Conservation (phyloP, 2,888 invertebrate species). For the Synanthedon vespiformis region DNA sequence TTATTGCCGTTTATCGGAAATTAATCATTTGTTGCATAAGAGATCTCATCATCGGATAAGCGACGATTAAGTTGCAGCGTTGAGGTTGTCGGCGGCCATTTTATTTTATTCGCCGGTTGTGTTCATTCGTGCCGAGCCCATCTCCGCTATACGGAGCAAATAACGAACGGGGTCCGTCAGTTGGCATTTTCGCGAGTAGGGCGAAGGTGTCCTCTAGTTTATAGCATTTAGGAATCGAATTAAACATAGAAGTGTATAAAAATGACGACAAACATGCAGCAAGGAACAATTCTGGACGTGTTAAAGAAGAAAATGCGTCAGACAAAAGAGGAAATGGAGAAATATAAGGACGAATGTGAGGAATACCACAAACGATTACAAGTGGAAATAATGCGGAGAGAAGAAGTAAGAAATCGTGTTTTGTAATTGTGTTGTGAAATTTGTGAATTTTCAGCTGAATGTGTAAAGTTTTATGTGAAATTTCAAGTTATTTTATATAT, state of each 20-base stretch:
- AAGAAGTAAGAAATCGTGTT: slow-evolving; percentile 87
- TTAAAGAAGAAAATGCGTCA: slow-evolving; percentile 99
- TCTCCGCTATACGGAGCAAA: slow-evolving; percentile 57
- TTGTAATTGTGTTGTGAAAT: slow-evolving; percentile 45
- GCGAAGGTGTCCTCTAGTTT: slow-evolving; percentile 64
- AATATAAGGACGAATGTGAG: slow-evolving; percentile 97
- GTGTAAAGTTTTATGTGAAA: slow-evolving; percentile 32
- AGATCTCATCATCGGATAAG: slow-evolving; percentile 30
- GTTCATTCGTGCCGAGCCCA: slow-evolving; percentile 66
- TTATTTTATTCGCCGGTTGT: slow-evolving; percentile 58
- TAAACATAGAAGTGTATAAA: slow-evolving; percentile 60
- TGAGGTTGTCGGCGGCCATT: slow-evolving; percentile 62
- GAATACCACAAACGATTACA: slow-evolving; percentile 95
- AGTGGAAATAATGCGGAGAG: slow-evolving; percentile 94
- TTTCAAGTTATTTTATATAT: slow-evolving; percentile 27
- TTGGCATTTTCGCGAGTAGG: slow-evolving; percentile 69
- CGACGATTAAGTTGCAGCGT: slow-evolving; percentile 45
- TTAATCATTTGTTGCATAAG: slow-evolving; percentile 19
- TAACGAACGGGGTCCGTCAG: slow-evolving; percentile 57
- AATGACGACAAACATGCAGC: slow-evolving; percentile 92
- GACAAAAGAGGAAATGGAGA: slow-evolving; percentile 98
- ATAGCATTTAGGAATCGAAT: slow-evolving; percentile 47
- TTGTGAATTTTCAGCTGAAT: slow-evolving; percentile 29
- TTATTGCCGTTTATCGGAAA: slow-evolving; percentile 12
- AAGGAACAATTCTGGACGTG: slow-evolving; percentile 95